These are phyloP conservation scores for Halcyon leucocephala DNA, from an alignment of 2,797 vertebrate genomes.

Conservation along the genomic window DNA sequence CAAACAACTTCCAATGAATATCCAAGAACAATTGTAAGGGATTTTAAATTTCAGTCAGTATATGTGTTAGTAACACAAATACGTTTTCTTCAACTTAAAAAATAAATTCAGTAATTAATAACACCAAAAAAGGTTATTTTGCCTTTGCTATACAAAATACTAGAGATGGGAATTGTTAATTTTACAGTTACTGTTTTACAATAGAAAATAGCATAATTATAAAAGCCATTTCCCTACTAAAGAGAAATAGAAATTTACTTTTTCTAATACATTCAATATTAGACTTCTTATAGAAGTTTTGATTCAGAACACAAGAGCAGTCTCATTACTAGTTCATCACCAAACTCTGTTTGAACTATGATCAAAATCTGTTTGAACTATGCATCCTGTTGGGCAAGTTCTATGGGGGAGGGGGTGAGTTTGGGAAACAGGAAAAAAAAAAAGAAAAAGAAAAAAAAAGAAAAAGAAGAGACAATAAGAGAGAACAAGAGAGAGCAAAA, in stretches of 20 bases:
- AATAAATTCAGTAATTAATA: not conserved
- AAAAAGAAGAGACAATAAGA: not conserved
- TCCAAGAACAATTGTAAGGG: not conserved
- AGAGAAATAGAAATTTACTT: not conserved
- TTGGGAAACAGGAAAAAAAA: too few species aligned
- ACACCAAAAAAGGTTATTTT: not conserved
- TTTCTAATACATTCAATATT: not conserved
- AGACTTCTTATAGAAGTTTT: not conserved
- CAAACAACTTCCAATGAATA: not conserved
- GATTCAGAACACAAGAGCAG: not conserved
- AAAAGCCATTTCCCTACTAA: not conserved
- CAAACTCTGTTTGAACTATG: not conserved
- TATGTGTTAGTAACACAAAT: not conserved
- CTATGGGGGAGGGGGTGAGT: too few species aligned
- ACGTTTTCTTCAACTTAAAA: not conserved
- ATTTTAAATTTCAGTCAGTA: not conserved
- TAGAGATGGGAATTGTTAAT: not conserved
- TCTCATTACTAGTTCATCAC: not conserved
- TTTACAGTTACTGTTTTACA: not conserved
- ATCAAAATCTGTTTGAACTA: not conserved
- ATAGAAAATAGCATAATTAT: not conserved
- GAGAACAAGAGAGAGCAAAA: not conserved
- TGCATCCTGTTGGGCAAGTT: not conserved
- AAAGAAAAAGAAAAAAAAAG: too few species aligned
- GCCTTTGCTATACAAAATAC: not conserved